These are phyloP conservation scores for Nyctibius bracteatus DNA, from an alignment of 2,113 vertebrate genomes.

Conservation along the genomic window DNA sequence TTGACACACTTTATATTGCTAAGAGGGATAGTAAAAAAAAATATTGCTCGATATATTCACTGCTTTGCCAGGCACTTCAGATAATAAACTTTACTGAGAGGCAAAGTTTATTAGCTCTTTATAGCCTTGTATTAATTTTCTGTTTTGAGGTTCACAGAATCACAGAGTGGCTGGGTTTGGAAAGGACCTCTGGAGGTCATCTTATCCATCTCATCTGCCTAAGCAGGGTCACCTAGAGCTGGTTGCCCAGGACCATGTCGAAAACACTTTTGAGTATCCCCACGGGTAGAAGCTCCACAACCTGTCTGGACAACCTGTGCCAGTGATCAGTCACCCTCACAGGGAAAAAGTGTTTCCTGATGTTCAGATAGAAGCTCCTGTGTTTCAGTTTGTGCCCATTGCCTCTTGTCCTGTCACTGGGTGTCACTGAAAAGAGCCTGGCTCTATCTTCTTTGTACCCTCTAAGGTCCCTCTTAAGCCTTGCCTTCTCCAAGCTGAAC, in stretches of 20 bases:
- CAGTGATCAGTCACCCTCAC: background rate
- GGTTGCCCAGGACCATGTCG: background rate
- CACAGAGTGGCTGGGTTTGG: background rate
- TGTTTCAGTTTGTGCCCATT: background rate
- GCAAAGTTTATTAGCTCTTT: background rate
- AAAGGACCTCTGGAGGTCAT: background rate
- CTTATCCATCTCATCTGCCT: background rate
- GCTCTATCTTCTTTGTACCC: background rate
- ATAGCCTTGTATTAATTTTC: background rate
- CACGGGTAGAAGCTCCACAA: background rate
- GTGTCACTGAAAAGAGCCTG: background rate
- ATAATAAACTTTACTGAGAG: background rate
- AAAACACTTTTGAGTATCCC: background rate
- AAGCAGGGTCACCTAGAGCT: background rate
- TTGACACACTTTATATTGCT: background rate
- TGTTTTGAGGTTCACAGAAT: background rate
- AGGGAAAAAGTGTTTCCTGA: background rate
- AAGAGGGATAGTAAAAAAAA: background rate
- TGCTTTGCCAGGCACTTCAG: background rate
- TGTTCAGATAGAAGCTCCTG: background rate
- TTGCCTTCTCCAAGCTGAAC: background rate
- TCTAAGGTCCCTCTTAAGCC: background rate
- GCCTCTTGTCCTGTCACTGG: background rate
- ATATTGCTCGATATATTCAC: background rate
- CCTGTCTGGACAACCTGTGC: background rate